These are phyloP conservation scores for Microtus richardsoni DNA, from an alignment of 2,113 vertebrate species.

Conservation along the genomic window DNA sequence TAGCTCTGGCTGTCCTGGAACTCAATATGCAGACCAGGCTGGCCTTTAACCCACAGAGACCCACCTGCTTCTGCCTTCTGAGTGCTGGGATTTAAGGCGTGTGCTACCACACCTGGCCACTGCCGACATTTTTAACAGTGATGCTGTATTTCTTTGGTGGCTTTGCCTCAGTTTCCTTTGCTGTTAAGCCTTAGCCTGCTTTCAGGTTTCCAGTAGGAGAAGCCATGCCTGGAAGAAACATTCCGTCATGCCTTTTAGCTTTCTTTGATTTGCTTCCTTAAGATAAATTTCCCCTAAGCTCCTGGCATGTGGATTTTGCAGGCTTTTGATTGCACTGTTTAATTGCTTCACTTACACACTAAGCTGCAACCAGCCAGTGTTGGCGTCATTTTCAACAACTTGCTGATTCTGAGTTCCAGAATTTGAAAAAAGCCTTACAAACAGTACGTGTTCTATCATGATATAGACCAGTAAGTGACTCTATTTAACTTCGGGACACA, in stretches of 20 bases:
- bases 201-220: conserved; percentile 35
- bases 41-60: not conserved
- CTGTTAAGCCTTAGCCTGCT: conserved; percentile 22
- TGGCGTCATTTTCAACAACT: conserved; percentile 33
- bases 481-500: not conserved
- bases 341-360: conserved; percentile 33
- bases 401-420: not conserved
- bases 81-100: not conserved
- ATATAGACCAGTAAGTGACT: not conserved
- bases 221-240: conserved; percentile 6
- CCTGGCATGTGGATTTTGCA: conserved; percentile 2
- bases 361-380: not conserved
- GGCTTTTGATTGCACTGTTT: not conserved
- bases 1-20: not conserved
- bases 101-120: not conserved
- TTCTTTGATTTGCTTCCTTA: conserved; percentile 52
- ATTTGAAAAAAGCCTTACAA: conserved; percentile 37
- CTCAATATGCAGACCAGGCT: not conserved
- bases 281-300: conserved; percentile 35
- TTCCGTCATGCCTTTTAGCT: conserved; percentile 29
- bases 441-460: not conserved
- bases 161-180: conserved; percentile 27
- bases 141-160: not conserved
- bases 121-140: conserved; percentile 46
- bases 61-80: not conserved